A percentile compares a stretch with the other conserved stretches of the same genome.
These are phyloP conservation scores for Tenualosa thibaudeaui DNA, from an alignment of 2,797 vertebrate genomes.

Conservation along the genomic window DNA sequence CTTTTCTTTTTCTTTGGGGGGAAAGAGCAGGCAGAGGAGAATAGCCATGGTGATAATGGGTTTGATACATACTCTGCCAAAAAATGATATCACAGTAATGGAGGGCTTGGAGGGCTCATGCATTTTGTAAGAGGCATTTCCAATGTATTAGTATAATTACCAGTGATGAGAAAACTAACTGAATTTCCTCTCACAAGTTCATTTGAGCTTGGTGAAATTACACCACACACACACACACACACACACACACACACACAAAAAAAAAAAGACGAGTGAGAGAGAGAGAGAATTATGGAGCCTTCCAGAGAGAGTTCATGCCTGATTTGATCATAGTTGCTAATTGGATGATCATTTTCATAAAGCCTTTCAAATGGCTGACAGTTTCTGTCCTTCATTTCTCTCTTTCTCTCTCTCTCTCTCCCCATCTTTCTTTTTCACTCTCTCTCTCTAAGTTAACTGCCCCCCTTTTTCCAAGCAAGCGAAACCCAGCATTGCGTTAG, in stretches of 20 bases:
- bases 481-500: constrained; percentile 75
- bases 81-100: constrained; percentile 90
- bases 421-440: constrained; percentile 47
- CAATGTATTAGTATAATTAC: constrained; percentile 94
- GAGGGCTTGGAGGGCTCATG: constrained; percentile 86
- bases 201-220: constrained; percentile 85
- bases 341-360: constrained; percentile 96
- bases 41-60: constrained; percentile 83
- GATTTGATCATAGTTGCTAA: constrained; percentile 94
- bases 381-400: constrained; percentile 80
- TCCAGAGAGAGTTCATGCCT: constrained; percentile 84
- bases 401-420: constrained; percentile 34
- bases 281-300: constrained; percentile 84
- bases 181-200: constrained; percentile 91
- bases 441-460: constrained; percentile 48
- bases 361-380: constrained; percentile 89
- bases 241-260: constrained; percentile 29
- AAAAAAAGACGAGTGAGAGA: constrained; percentile 32
- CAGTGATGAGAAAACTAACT: constrained; percentile 92
- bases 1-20: constrained; percentile 52
- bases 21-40: constrained; percentile 66
- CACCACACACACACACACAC: constrained; percentile 68
- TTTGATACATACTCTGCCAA: constrained; percentile 89
- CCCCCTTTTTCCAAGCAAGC: constrained; percentile 58
- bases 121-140: constrained; percentile 92